Evolutionary conservation across 2,888 invertebrate genomes (phyloP).

Genomic region (Tribolium freemani): DNA sequence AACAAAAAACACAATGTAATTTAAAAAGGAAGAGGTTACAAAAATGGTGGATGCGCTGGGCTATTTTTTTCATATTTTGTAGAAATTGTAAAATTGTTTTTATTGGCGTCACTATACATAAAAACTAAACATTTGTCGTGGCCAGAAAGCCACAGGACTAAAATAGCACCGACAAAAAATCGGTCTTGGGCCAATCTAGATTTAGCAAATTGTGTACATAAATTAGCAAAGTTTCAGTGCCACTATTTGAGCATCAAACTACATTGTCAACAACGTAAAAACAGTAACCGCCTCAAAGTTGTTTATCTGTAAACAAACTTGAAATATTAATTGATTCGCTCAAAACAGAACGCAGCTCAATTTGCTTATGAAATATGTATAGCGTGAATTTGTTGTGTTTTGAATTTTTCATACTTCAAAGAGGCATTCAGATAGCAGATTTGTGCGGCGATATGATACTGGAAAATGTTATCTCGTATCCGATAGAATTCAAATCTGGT

Average conservation of each 20-base stretch:
- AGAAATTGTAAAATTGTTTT: no score
- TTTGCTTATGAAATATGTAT: conserved; percentile 21
- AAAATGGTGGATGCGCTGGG: no score
- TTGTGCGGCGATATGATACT: conserved; percentile 18
- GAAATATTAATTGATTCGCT: conserved; percentile 21
- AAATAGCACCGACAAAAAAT: no score
- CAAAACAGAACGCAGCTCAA: background rate
- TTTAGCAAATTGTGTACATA: conserved; percentile 23
- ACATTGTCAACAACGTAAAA: conserved; percentile 32
- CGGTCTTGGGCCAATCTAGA: background rate
- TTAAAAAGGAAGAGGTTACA: no score
- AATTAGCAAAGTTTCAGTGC: conserved; percentile 27
- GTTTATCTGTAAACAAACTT: conserved; percentile 23
- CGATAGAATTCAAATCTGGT: conserved; percentile 26
- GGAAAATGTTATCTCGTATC: conserved; percentile 20
- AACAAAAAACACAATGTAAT: no score
- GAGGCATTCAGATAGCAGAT: conserved; percentile 17
- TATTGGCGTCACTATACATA: no score
- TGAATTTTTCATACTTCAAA: conserved; percentile 35
- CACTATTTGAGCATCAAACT: conserved; percentile 33
- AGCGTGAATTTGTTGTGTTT: conserved; percentile 15
- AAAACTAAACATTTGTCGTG: no score
- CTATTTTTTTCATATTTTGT: no score
- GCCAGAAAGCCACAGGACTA: no score
- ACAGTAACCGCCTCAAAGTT: conserved; percentile 18